Base-by-base conservation (phyloP, 1,140 invertebrate genomes). In the Paracyclopina nana region DNA sequence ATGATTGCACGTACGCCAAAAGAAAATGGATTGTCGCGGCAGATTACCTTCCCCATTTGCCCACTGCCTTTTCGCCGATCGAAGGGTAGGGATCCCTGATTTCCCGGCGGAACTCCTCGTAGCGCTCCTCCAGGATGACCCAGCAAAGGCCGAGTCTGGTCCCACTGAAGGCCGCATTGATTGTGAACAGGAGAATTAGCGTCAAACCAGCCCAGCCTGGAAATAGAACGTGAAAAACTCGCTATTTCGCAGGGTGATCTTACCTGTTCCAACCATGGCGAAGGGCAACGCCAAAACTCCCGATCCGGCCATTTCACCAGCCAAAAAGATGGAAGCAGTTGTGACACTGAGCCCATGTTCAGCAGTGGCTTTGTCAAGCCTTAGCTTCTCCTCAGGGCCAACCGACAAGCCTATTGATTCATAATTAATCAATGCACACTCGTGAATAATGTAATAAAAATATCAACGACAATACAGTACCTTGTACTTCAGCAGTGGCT, bases 271-370 rank as follows among this genome's bases (percentile, higher is more conserved):
- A 26, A 72, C 69, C 4, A 80, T 61, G 0, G 77, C 77, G 51
- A 64, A 62, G 0, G 79, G 78, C 14, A 81, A 62, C 6, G 77
- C 76, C 34, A 82, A 62, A 6, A 82, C 71, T 4, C 79, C 79
- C 55, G 75, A 77, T 14, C 79, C 79, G 1, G 77, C 77, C 69
- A 81, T 78, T 60, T 80, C 77, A 0, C 75, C 78, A 5, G 73
- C 71, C 18, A 81, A 70, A 57, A 81, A 75, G 28, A 80, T 63
- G 0, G 72, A 68, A 0, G 76, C 71, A 48, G 73, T 61, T 5
- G 61, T 6, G 29, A 69, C 55, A n/a, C 59, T 57, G 6, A 69
- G 56, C 16, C 66, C 65, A 46, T 57, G 53, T 18, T 58, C 24
- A 24, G 52, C 34, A n/a, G n/a, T n/a, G n/a, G n/a, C n/a, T n/a